A percentile compares a stretch with the other conserved stretches of the same genome.
These are phyloP conservation scores for Zeugodacus cucurbitae DNA, from an alignment of 1,140 invertebrate species.

Conservation along the genomic window DNA sequence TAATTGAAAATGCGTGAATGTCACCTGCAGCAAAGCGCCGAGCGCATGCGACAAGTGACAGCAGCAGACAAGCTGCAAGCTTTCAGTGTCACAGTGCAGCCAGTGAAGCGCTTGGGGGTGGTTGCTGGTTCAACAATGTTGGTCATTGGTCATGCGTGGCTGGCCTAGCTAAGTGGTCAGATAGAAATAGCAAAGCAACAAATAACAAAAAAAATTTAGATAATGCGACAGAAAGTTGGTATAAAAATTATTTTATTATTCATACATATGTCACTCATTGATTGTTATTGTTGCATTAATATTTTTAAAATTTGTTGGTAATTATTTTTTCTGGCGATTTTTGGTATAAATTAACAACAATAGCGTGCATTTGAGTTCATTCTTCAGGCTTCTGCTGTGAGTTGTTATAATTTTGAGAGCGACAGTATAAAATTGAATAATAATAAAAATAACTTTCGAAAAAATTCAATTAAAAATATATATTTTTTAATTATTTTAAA, in stretches of 20 bases:
- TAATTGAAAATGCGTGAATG: background rate
- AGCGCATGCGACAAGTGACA: background rate
- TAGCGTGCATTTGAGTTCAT: background rate
- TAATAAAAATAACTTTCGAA: background rate
- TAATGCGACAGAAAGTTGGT: background rate
- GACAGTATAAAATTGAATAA: background rate
- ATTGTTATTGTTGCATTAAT: background rate
- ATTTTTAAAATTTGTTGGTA: too few species aligned
- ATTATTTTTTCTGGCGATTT: background rate
- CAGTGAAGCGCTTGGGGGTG: background rate
- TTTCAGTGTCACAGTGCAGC: background rate
- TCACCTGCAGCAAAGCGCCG: background rate
- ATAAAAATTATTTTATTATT: background rate
- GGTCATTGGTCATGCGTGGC: conserved; percentile 42
- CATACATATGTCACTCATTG: background rate
- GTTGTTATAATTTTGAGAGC: background rate
- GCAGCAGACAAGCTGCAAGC: background rate
- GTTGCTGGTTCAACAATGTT: background rate
- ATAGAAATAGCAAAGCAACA: background rate
- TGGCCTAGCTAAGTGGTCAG: background rate
- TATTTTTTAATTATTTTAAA: background rate
- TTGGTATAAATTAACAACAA: background rate
- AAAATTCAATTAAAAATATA: background rate
- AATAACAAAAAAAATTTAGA: background rate
- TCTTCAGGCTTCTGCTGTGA: background rate